Evolutionary conservation across 2,797 vertebrate genomes (phyloP), one percentile per base, ranked within the genome.

Genomic region (Hypotaenidia philippensis): DNA sequence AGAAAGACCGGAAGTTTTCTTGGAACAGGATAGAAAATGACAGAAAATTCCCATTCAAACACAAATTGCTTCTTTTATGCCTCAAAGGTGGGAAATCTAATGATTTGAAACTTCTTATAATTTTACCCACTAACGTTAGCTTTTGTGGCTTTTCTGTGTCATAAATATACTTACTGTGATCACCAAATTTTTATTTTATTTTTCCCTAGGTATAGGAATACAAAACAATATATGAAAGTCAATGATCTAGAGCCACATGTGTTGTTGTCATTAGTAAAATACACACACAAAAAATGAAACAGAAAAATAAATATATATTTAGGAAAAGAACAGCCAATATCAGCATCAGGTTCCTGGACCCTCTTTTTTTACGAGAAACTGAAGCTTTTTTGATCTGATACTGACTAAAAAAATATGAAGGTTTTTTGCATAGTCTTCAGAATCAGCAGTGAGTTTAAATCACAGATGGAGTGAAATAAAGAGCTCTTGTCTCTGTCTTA

Each of bases 391-490:
- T 47, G 26, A 47, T 57, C 26, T 36, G 38, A 79, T n/a, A 47
- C 6, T 80, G 29, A 49, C 36, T 72, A 26, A 80, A 86, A 71
- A 57, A 68, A 45, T 14, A 10, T 40, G 14, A 61, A 40, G 1
- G 1, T 16, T 75, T 83, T 86, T 77, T 88, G 26, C 27, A 17
- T 34, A 34, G 6, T 81, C 38, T 19, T 86, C 26, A 45, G 57
- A 86, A 88, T 86, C 41, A 75, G 23, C 47, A 72, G 27, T 84
- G 41, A 93, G 19, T 76, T 60, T 81, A 69, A 90, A 72, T 93
- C 88, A 90, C 90, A 96, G 80, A 96, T 92, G 92, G 92, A 89
- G 38, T 65, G 77, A 93, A 93, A 75, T 16, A 88, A 36, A 88
- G 45, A 81, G n/a, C 55, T 95, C 88, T 90, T 90, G 57, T 94